Evolutionary conservation across 2,113 vertebrate species (phyloP).

Genomic region (Calyptomena viridis): DNA sequence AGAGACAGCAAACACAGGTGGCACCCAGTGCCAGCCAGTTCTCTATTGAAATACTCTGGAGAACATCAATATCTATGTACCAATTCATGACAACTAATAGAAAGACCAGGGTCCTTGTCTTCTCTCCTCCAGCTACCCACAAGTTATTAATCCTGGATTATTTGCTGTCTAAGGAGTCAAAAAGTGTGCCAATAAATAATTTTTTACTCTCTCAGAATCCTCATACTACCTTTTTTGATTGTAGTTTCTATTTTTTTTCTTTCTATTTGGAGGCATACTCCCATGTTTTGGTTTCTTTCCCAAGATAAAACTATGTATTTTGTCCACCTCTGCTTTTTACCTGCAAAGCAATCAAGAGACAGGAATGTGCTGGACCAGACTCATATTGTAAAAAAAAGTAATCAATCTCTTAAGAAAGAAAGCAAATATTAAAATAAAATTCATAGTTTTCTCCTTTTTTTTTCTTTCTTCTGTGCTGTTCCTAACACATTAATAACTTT

Average conservation of each 20-base stretch:
- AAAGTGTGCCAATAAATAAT: background rate
- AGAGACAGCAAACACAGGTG: too few species aligned
- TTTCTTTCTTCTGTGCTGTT: background rate
- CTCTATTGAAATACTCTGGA: background rate
- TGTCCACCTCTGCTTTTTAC: background rate
- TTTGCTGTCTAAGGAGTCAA: background rate
- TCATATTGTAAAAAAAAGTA: background rate
- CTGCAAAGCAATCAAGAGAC: background rate
- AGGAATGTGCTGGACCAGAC: background rate
- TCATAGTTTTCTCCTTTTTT: fast-evolving
- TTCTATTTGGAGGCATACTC: background rate
- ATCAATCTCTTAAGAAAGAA: background rate
- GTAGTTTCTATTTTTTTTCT: background rate
- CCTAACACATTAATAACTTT: background rate
- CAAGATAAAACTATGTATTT: background rate
- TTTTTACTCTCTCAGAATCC: background rate
- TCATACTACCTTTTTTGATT: background rate
- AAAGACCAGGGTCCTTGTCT: background rate
- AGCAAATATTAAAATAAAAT: background rate
- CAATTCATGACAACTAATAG: background rate
- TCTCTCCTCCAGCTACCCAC: background rate
- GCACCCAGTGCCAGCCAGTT: too few species aligned
- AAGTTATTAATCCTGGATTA: background rate
- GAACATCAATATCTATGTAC: background rate
- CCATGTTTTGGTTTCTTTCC: background rate